Evolutionary conservation across 2,888 invertebrate species (phyloP), one percentile per base, ranked within the genome.

Genomic region (Lapara coniferarum): DNA sequence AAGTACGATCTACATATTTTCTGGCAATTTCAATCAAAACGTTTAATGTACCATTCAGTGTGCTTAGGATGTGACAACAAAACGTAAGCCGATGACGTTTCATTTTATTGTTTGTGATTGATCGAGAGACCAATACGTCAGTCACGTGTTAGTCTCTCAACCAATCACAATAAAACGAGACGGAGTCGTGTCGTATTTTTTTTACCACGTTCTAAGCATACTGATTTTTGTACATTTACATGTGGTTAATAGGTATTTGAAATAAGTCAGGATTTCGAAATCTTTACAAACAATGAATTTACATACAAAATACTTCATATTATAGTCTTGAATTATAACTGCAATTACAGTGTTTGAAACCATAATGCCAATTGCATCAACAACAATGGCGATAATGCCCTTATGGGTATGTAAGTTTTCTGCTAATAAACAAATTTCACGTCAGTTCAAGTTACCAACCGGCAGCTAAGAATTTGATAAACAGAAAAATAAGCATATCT

Each of bases 301-400:
- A 63, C 63, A 63, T 37, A 14, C 59, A 59, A 12, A 25, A 13
- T 7, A 63, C 19, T 10, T 19, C n/a, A n/a, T 7, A 44, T 3
- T 19, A 19, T 6, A 46, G 19, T 19, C 10, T 19, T 10, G 7
- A 55, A 55, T 55, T 12, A 63, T 46, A 16, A 44, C 44, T 37
- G 59, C 44, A 59, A 59, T 16, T 46, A 59, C 44, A 10, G 44
- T 59, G 46, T 46, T 46, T 46, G 59, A n/a, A 59, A 8, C 16
- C 46, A 49, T 49, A 63, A 13, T 46, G 19, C 2, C 46, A 63
- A 6, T 57, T 14, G 12, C 5, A 57, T 14, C 14, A 37, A 10
- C 30, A 55, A 55, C 12, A 5, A 55, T 44, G 46, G 44, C n/a
- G 44, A 44, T 16, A 25, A 13, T 56, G 56, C 10, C 5, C 19